A percentile compares a stretch with the other conserved stretches of the same genome.
phyloP scores from a whole-genome alignment of 2,888 invertebrate genomes.

The Hecatera dysodea region DNA sequence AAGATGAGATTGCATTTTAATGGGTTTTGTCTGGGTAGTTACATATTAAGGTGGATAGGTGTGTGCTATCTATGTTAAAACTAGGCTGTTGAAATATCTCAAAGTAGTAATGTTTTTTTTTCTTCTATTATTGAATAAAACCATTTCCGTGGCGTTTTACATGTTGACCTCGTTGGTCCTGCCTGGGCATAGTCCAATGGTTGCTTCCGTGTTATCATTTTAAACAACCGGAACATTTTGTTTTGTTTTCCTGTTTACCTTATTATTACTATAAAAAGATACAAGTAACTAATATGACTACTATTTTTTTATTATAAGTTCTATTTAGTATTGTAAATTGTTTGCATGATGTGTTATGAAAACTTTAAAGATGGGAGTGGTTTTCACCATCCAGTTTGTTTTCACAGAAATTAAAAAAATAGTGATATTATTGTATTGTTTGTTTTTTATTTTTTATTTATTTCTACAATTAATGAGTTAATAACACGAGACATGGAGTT shows the following conservation, averaged over 20 bases:
- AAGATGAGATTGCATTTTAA: no score
- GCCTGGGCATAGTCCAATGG: conserved; percentile 29
- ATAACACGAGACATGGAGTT: neutral
- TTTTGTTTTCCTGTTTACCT: conserved; percentile 49
- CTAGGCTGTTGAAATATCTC: neutral
- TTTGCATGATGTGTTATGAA: conserved; percentile 7
- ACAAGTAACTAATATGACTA: neutral
- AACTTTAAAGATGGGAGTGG: neutral
- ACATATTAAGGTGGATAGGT: no score
- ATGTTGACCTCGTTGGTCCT: conserved; percentile 46
- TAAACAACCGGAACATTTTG: conserved; percentile 51
- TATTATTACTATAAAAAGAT: conserved; percentile 6
- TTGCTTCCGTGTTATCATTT: conserved; percentile 54
- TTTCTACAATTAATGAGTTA: neutral
- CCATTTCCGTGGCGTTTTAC: conserved; percentile 24
- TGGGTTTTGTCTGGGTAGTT: no score
- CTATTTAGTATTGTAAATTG: neutral
- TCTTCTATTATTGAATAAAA: conserved; percentile 8
- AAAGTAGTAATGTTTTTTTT: neutral
- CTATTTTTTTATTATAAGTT: no score
- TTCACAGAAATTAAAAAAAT: conserved; percentile 8
- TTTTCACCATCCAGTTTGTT: neutral
- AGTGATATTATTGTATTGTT: conserved; percentile 4
- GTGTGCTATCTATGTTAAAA: no score
- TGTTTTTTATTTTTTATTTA: conserved; percentile 7